These are phyloP conservation scores for Pycnomerus fuliginosus DNA, from an alignment of 2,888 invertebrate species.

Conservation along the genomic window DNA sequence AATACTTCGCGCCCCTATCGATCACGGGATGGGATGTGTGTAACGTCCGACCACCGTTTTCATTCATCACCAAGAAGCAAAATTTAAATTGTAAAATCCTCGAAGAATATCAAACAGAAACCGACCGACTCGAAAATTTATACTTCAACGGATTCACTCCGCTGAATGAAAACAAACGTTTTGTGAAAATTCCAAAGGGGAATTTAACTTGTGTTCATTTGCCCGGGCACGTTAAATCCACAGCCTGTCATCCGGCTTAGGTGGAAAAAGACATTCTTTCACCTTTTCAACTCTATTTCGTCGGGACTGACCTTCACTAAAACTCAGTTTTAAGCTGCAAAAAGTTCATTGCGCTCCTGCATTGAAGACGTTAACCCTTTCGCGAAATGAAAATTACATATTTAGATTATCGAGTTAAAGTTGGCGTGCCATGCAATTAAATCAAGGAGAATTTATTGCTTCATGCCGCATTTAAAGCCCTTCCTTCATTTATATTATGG, in stretches of 20 bases:
- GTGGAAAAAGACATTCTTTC: background rate
- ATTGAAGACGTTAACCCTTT: slow-evolving; percentile 28
- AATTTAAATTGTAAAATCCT: slow-evolving; percentile 14
- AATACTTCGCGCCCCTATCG: slow-evolving; percentile 36
- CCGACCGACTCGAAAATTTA: slow-evolving; percentile 3
- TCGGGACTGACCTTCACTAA: background rate
- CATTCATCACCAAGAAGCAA: slow-evolving; percentile 14
- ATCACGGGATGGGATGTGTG: slow-evolving; percentile 22
- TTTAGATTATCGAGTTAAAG: slow-evolving; percentile 15
- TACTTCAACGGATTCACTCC: slow-evolving; percentile 1
- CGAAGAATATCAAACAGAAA: slow-evolving; percentile 7
- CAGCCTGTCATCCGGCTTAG: background rate
- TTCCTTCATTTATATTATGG: slow-evolving; percentile 5
- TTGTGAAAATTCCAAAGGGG: slow-evolving; percentile 2
- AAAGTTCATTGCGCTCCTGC: slow-evolving; percentile 25
- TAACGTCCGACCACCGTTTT: slow-evolving; percentile 18
- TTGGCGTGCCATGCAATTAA: slow-evolving; percentile 20
- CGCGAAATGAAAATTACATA: slow-evolving; percentile 27
- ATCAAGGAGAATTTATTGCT: slow-evolving; percentile 18
- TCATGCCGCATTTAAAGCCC: slow-evolving; percentile 8
- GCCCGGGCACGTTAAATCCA: slow-evolving; percentile 1
- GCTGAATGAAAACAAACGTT: slow-evolving; percentile 10
- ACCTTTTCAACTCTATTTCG: background rate
- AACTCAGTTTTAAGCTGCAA: slow-evolving; percentile 4
- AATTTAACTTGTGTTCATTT: slow-evolving; percentile 9